Conservation (phyloP, 2,888 invertebrate species). For the Hypena proboscidalis region DNA sequence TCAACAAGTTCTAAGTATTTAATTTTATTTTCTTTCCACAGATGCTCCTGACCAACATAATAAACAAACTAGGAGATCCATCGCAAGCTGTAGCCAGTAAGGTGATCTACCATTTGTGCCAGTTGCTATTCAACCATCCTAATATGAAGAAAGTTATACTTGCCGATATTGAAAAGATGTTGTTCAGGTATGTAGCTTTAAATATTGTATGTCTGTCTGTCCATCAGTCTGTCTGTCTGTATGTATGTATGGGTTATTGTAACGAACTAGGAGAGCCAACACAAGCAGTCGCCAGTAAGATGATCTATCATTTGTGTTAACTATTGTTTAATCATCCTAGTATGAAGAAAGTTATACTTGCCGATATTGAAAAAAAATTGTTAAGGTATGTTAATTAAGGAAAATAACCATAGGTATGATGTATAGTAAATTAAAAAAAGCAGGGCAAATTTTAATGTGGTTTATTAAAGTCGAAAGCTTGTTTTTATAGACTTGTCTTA, state of each 20-base stretch:
- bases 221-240: too few relatives aligned
- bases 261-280: slow-evolving; percentile 98
- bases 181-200: slow-evolving; percentile 93
- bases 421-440: too few relatives aligned
- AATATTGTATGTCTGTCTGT: too few relatives aligned
- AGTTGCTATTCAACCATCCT: slow-evolving; percentile 93
- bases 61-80: slow-evolving; percentile 99
- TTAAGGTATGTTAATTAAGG: too few relatives aligned
- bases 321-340: slow-evolving; percentile 94
- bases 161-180: slow-evolving; percentile 94
- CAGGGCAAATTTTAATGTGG: too few relatives aligned
- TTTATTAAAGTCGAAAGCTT: too few relatives aligned
- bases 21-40: slow-evolving; percentile 49
- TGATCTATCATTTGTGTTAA: slow-evolving; percentile 93
- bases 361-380: slow-evolving; percentile 95
- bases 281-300: slow-evolving; percentile 94
- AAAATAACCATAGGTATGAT: too few relatives aligned
- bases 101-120: slow-evolving; percentile 93
- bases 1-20: too few relatives aligned
- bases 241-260: too few relatives aligned
- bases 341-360: slow-evolving; percentile 95
- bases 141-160: slow-evolving; percentile 96
- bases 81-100: slow-evolving; percentile 94
- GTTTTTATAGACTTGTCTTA: too few relatives aligned
- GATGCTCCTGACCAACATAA: slow-evolving; percentile 91